A percentile compares a stretch with the other conserved stretches of the same genome.
These are phyloP conservation scores for Dolichomitus sp. DNA, from an alignment of 2,888 invertebrate genomes.

Conservation along the genomic window DNA sequence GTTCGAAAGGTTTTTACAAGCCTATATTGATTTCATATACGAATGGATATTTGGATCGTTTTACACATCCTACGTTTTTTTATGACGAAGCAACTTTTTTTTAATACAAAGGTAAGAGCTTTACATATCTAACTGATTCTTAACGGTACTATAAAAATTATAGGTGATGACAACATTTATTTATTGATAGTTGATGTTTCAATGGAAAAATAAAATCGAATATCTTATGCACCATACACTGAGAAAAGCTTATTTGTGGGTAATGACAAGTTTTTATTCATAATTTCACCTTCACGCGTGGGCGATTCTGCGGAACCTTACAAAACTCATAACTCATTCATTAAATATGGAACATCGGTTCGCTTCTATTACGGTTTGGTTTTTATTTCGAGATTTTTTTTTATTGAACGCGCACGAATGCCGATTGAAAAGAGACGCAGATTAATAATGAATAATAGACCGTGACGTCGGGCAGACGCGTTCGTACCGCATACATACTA, in stretches of 20 bases:
- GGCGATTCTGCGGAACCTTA: neutral
- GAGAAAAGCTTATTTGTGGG: no score
- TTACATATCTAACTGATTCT: neutral
- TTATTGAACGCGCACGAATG: conserved; percentile 6
- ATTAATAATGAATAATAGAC: conserved; percentile 59
- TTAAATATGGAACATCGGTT: neutral
- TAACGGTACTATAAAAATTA: neutral
- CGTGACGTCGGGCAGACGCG: conserved; percentile 39
- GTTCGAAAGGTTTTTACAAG: conserved; percentile 14
- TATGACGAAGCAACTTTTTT: conserved; percentile 5
- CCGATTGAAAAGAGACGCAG: conserved; percentile 48
- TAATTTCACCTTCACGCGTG: neutral
- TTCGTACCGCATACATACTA: conserved; percentile 39
- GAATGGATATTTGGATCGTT: conserved; percentile 21
- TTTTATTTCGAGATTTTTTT: neutral
- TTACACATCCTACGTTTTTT: conserved; percentile 8
- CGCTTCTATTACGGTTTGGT: neutral
- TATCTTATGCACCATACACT: no score
- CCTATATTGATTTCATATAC: conserved; percentile 29
- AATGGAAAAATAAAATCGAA: no score
- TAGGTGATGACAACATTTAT: neutral
- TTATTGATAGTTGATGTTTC: no score
- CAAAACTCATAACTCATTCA: conserved; percentile 21
- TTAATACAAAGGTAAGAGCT: neutral
- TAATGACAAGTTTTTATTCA: no score